Conservation (phyloP, 1,140 invertebrate genomes). For the Camponotus vicinus region DNA sequence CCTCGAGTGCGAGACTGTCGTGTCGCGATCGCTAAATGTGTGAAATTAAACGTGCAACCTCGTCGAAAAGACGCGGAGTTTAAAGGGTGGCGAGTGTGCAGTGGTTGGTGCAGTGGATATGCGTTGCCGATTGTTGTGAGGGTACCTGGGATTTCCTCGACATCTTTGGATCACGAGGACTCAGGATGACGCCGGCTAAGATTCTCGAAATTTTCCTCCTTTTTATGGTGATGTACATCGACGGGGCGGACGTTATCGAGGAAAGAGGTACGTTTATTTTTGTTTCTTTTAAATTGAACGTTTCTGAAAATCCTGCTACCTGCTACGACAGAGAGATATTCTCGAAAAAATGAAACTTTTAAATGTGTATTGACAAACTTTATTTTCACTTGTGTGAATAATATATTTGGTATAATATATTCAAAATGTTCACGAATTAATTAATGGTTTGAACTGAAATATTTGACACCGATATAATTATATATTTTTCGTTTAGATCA, state of each 20-base stretch:
- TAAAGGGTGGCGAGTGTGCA: slow-evolving; percentile 62
- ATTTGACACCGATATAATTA: background rate
- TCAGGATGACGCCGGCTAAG: slow-evolving; percentile 78
- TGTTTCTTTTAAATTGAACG: background rate
- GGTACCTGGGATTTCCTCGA: slow-evolving; percentile 65
- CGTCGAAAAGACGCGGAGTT: slow-evolving; percentile 23
- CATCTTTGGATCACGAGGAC: slow-evolving; percentile 73
- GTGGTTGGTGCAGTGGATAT: slow-evolving; percentile 79
- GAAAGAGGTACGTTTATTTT: slow-evolving; percentile 81
- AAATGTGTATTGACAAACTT: background rate
- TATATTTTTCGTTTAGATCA: background rate
- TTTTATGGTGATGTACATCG: slow-evolving; percentile 72
- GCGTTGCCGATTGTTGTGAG: slow-evolving; percentile 77
- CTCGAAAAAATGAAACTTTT: background rate
- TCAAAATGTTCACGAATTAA: background rate
- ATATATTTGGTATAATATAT: background rate
- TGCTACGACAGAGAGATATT: background rate
- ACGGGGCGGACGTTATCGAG: slow-evolving; percentile 80
- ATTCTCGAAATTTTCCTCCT: slow-evolving; percentile 75
- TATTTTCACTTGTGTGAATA: background rate
- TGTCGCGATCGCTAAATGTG: slow-evolving; percentile 24
- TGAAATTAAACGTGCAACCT: background rate
- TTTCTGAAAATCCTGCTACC: background rate
- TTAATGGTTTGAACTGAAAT: background rate
- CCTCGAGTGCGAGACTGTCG: background rate